These are phyloP conservation scores for Penaeus monodon DNA, from an alignment of 2,888 invertebrate genomes.

Conservation along the genomic window DNA sequence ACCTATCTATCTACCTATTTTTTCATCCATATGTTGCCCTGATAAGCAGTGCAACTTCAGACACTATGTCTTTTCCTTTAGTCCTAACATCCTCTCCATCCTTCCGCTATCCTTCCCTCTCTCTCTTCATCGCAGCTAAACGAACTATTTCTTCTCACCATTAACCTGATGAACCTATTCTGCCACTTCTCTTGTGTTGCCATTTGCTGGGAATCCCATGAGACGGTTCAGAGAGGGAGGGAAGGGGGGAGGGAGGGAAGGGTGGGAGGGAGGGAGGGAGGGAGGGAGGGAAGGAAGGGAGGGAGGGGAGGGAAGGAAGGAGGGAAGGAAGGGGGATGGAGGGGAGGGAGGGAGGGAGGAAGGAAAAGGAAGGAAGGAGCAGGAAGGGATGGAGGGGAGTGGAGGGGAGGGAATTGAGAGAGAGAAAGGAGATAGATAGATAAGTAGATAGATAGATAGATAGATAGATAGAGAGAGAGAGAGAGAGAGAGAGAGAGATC, in stretches of 20 bases:
- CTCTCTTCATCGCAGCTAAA: neutral
- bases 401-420: too few species aligned
- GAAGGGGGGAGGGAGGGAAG: too few species aligned
- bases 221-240: too few species aligned
- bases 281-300: too few species aligned
- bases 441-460: neutral
- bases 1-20: neutral
- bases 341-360: neutral
- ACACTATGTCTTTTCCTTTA: neutral
- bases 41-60: too few species aligned
- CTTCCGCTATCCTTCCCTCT: neutral
- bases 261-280: too few species aligned
- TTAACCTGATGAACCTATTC: too few species aligned
- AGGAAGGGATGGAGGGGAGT: neutral
- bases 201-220: too few species aligned
- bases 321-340: neutral
- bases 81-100: neutral
- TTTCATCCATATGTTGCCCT: too few species aligned
- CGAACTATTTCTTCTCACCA: neutral
- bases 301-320: neutral
- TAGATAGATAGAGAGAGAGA: neutral
- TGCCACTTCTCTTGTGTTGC: too few species aligned
- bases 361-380: neutral
- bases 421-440: too few species aligned
- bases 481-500: neutral